A percentile compares a stretch with the other conserved stretches of the same genome.
These are phyloP conservation scores for Mastigias papua DNA, from an alignment of 30 jellyfish, hydroid and myxozoan species.

Conservation along the genomic window DNA sequence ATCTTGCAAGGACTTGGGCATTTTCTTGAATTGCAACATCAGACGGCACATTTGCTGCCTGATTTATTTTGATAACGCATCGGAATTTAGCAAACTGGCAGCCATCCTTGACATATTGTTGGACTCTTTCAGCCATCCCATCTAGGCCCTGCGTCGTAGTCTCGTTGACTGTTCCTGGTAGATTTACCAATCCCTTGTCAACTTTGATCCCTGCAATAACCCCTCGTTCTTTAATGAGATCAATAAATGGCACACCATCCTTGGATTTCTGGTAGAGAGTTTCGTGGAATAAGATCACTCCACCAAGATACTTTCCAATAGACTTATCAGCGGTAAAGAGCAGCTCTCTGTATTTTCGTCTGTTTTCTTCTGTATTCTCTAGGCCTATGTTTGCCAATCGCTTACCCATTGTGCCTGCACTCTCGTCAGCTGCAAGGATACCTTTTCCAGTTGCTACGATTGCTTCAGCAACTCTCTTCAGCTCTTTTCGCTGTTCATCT, in stretches of 20 bases:
- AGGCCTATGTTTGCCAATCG: constrained; percentile 92
- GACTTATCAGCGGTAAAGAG: constrained; percentile 85
- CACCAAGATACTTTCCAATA: constrained; percentile 86
- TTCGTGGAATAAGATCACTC: constrained; percentile 96
- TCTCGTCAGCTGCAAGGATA: constrained; percentile 99
- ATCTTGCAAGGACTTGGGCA: constrained; percentile 98
- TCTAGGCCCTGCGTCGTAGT: constrained; percentile 98
- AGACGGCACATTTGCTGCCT: constrained; percentile 78
- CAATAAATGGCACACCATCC: constrained; percentile 91
- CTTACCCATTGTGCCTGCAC: constrained; percentile 98
- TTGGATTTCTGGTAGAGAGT: constrained; percentile 91
- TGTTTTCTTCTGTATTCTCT: constrained; percentile 98
- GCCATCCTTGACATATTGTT: constrained; percentile 93
- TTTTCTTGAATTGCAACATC: constrained; percentile 97
- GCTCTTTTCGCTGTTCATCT: constrained; percentile 81
- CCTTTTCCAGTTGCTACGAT: constrained; percentile 99
- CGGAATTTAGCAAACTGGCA: constrained; percentile 98
- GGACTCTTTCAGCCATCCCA: constrained; percentile 98
- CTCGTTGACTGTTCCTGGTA: constrained; percentile 95
- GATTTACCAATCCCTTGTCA: constrained; percentile 94
- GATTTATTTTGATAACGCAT: constrained; percentile 94
- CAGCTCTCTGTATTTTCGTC: constrained; percentile 91
- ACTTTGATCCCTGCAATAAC: constrained; percentile 94
- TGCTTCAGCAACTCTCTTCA: constrained; percentile 89
- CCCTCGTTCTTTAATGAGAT: constrained; percentile 83